Conservation (phyloP, 2,888 invertebrate species). For the Dicyrtoma fusca region DNA sequence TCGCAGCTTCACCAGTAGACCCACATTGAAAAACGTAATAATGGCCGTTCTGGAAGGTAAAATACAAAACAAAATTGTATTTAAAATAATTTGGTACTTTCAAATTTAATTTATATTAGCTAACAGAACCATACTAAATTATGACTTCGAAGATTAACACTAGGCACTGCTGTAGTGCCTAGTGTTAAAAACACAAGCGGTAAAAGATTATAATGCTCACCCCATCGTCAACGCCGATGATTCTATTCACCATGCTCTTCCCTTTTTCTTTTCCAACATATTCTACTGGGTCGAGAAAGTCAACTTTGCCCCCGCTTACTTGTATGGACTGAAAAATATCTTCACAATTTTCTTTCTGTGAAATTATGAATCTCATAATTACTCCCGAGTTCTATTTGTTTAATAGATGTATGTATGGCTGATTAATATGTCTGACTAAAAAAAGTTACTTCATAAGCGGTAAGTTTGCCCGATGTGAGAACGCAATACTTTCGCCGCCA, state of each 20-base stretch:
- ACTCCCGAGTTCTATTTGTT: no score
- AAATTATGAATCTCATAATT: constrained; percentile 8
- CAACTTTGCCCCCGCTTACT: constrained; percentile 63
- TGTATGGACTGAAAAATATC: constrained; percentile 61
- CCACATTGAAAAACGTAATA: constrained; percentile 62
- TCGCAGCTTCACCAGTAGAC: constrained; percentile 60
- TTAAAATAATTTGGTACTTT: no score
- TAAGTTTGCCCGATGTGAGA: constrained; percentile 49
- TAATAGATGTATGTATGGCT: no score
- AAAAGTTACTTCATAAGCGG: constrained; percentile 52
- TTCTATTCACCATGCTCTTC: constrained; percentile 55
- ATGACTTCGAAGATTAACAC: no score
- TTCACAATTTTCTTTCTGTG: constrained; percentile 60
- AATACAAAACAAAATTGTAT: no score
- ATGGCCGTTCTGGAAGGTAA: constrained; percentile 62
- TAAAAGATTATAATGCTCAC: no score
- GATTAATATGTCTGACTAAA: no score
- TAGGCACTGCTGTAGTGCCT: no score
- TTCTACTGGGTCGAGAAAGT: constrained; percentile 62
- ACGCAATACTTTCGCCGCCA: constrained; percentile 65
- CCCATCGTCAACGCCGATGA: constrained; percentile 59
- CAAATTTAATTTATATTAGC: no score
- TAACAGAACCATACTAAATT: no score
- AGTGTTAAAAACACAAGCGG: no score
- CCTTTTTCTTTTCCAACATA: constrained; percentile 63